Conservation (phyloP, 2,113 vertebrate genomes). For the Polyodon spathula region DNA sequence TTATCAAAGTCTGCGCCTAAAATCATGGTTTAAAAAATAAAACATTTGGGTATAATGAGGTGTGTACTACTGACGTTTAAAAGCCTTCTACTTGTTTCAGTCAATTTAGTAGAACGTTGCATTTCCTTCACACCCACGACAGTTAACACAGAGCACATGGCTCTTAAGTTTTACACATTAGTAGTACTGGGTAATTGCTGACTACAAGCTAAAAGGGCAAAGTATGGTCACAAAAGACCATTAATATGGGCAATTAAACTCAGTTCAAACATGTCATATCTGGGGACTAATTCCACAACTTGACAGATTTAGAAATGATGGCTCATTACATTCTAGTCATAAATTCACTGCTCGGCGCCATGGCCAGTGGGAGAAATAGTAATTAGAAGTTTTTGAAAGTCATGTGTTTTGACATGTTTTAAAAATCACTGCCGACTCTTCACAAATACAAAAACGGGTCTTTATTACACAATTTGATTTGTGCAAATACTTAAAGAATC, state of each 20-base stretch:
- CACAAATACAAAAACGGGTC: neutral
- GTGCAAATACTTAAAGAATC: no score
- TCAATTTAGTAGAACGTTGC: neutral
- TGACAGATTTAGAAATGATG: neutral
- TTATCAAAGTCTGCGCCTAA: no score
- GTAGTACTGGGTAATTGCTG: neutral
- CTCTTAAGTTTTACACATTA: neutral
- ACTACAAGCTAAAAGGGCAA: neutral
- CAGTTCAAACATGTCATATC: neutral
- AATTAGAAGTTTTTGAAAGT: neutral
- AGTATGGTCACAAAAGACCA: neutral
- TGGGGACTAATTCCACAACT: neutral
- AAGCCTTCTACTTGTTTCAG: neutral
- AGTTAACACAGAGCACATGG: neutral
- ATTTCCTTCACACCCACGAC: conserved; percentile 6
- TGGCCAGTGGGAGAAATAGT: neutral
- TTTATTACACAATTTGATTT: neutral
- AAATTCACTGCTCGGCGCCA: neutral
- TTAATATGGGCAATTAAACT: conserved; percentile 3
- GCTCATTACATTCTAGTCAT: neutral
- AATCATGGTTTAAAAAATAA: no score
- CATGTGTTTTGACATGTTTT: neutral
- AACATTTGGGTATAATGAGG: no score
- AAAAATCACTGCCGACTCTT: neutral
- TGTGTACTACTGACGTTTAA: neutral